These are phyloP conservation scores for Hyperoplus lanceolatus DNA, from an alignment of 2,797 vertebrate genomes.

Conservation along the genomic window DNA sequence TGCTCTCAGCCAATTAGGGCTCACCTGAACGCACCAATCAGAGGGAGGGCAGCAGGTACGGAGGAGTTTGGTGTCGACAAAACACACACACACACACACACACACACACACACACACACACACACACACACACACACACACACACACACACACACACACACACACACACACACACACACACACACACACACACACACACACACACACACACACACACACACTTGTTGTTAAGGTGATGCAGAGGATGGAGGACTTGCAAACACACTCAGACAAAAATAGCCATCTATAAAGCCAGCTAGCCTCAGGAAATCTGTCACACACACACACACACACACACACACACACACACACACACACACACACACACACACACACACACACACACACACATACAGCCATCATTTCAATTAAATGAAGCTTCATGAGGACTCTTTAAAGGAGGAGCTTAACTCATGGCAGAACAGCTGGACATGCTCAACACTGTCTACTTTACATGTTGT, in stretches of 20 bases:
- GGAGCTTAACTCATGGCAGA: background rate
- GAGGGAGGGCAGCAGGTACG: conserved; percentile 23
- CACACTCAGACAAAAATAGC: background rate
- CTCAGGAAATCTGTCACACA: background rate
- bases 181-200: conserved; percentile 26
- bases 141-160: conserved; percentile 24
- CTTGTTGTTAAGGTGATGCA: conserved; percentile 38
- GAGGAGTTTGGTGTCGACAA: conserved; percentile 46
- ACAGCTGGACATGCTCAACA: background rate
- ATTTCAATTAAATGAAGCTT: conserved; percentile 24
- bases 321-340: conserved; percentile 11
- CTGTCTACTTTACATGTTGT: background rate
- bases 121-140: conserved; percentile 26
- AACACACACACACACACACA: conserved; percentile 22
- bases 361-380: conserved; percentile 13
- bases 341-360: background rate
- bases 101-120: conserved; percentile 24
- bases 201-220: conserved; percentile 20
- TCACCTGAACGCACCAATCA: conserved; percentile 39
- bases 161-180: conserved; percentile 23
- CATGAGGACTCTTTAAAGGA: background rate
- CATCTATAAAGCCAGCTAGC: conserved; percentile 9
- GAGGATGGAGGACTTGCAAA: conserved; percentile 33
- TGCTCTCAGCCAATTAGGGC: conserved; percentile 47
- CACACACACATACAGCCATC: conserved; percentile 8